Base-by-base conservation (phyloP, 2,888 invertebrate species). In the Pyrochroa serraticornis region DNA sequence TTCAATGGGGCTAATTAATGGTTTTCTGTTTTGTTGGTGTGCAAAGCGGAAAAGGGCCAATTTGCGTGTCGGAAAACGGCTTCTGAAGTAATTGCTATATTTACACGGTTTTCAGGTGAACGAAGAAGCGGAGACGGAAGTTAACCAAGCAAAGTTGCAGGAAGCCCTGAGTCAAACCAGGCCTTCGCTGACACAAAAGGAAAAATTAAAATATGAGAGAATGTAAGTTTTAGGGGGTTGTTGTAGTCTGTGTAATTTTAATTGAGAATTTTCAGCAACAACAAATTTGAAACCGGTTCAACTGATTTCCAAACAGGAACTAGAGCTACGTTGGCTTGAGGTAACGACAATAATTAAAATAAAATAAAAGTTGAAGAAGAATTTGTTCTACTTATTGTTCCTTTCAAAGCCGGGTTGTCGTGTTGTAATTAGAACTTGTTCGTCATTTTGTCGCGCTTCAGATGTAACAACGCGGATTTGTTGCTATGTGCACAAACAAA, bases 111-210 rank as follows among this genome's bases (percentile, higher is more conserved):
- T 50, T 43, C 50, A 58, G 51, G 41, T 30, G 33, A 46, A 43
- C 35, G 12, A 56, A 52, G 46, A 63, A 41, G 37, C 42, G 8
- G 32, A 41, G 10, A 65, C 65, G 68, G 68, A 68, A 64, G 76
- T 90, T 31, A 82, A 80, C 42, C 84, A 85, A 66, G 80, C 82
- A 49, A 88, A 92, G 77, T 79, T 95, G 45, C 75, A 84, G 59
- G 82, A 83, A 51, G 89, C 92, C 0, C 78, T 91, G 44, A 77
- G 77, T 48, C 86, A 87, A 58, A 92, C 92, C 31, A 86, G 87
- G 55, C 93, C 95, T 0, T 93, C 94, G 1, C 83, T 95, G 2
- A 87, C 88, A 3, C 75, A 73, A 9, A 79, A 84, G 30, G 94
- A 95, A 73, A 83, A 86, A 62, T 65, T 78, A 9, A 91, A 88